Evolutionary conservation across 2,888 invertebrate species (phyloP).

Genomic region (Nomada fabriciana): DNA sequence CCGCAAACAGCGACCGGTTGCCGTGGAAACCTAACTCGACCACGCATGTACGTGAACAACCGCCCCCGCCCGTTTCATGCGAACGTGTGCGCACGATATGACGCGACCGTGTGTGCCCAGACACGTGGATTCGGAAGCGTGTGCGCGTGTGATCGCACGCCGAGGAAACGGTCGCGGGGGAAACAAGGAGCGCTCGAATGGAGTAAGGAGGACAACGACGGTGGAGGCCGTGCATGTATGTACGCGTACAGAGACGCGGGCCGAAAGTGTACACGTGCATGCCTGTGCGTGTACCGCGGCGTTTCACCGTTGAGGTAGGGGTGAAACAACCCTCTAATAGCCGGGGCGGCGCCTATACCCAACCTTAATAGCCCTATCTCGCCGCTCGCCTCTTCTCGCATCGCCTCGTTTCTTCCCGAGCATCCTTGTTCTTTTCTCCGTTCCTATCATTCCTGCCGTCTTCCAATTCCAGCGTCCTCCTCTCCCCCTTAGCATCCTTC

Average conservation of each 20-base stretch:
- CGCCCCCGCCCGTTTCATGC: constrained; percentile 42
- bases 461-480: constrained; percentile 41
- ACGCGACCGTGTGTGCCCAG: constrained; percentile 49
- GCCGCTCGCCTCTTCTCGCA: constrained; percentile 73
- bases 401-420: constrained; percentile 49
- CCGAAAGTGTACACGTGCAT: neutral
- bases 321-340: constrained; percentile 84
- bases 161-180: constrained; percentile 42
- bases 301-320: constrained; percentile 71
- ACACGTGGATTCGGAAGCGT: constrained; percentile 28
- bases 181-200: constrained; percentile 28
- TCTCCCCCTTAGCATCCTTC: constrained; percentile 36
- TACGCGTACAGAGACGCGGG: constrained; percentile 13
- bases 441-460: constrained; percentile 28
- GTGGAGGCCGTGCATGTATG: constrained; percentile 27
- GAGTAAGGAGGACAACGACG: constrained; percentile 48
- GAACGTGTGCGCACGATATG: constrained; percentile 49
- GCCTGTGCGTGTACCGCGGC: constrained; percentile 49
- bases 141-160: constrained; percentile 64
- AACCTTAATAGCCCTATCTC: constrained; percentile 84
- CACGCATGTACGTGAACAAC: constrained; percentile 62
- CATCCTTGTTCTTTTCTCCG: constrained; percentile 1
- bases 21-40: constrained; percentile 80
- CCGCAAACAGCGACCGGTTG: constrained; percentile 79
- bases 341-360: constrained; percentile 84